Percentiles rank a stretch among this genome's conserved stretches.
Conservation (phyloP, 1,140 invertebrate genomes). For the Brachionus koreanus region DNA sequence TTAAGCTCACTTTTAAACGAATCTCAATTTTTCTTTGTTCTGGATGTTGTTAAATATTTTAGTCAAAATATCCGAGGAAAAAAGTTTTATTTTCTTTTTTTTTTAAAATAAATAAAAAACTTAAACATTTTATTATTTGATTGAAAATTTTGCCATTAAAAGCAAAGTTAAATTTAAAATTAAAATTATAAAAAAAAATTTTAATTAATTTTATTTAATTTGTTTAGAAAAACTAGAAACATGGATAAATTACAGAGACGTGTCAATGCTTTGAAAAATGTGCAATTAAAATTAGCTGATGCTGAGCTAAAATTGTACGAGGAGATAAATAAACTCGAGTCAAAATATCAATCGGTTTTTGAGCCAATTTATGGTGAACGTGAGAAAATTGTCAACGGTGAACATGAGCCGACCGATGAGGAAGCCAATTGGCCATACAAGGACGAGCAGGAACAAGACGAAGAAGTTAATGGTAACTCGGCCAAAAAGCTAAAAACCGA, state of each 20-base stretch:
- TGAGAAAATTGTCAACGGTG: constrained; percentile 71
- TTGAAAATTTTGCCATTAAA: constrained; percentile 9
- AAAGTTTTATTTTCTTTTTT: constrained; percentile 8
- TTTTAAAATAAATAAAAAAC: too few species aligned
- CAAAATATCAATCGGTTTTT: constrained; percentile 80
- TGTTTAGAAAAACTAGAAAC: background rate
- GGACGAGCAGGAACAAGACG: background rate
- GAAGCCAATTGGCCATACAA: constrained; percentile 60
- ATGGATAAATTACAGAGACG: constrained; percentile 60
- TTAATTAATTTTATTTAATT: background rate
- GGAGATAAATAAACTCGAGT: constrained; percentile 89
- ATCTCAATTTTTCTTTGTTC: background rate
- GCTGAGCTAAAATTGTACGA: constrained; percentile 90
- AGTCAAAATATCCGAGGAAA: background rate
- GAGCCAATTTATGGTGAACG: constrained; percentile 70
- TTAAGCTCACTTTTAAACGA: background rate
- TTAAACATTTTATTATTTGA: background rate
- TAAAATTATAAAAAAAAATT: background rate
- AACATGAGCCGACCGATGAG: constrained; percentile 79
- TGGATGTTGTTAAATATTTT: constrained; percentile 32
- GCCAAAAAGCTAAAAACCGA: constrained; percentile 39
- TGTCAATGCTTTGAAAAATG: constrained; percentile 82
- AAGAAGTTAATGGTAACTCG: constrained; percentile 66
- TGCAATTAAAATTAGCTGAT: constrained; percentile 79
- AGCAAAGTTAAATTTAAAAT: background rate